Evolutionary conservation across 2,113 vertebrate species (phyloP), one percentile per base, ranked within the genome.

Genomic region (Pogonocichla stellata): DNA sequence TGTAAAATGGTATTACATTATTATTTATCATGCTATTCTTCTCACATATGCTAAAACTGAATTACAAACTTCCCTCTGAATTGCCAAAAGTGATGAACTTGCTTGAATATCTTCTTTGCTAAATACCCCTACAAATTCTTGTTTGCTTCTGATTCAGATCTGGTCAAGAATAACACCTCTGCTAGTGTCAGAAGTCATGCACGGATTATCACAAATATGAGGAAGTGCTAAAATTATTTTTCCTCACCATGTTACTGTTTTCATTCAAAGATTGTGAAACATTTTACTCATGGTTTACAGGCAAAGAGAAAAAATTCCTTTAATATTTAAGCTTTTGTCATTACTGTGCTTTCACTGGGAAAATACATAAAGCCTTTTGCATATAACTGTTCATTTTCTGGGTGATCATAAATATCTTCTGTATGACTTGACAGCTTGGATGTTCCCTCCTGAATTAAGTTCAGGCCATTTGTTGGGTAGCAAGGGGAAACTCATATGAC

Each of bases 381-480:
- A 92, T 92, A 53, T 91, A 91, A 95, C 66, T 92, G 17, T 80
- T 96, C n/a, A 56, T 95, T 92, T 96, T 95, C n/a, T 75, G 91
- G 47, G 77, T 87, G 80, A 93, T 95, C 87, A 91, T 87, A 81
- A 92, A 93, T 78, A 92, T 36, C 57, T 91, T 92, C 66, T 87
- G 33, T 75, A 74, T 69, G 61, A 81, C 43, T 96, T 97, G 96
- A 97, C 96, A 97, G 94, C 89, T 96, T 69, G 79, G 74, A 62
- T 95, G 53, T 71, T 97, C 95, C 94, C 95, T 83, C 70, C 85
- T 89, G 96, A 97, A 89, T 97, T 95, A 95, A 92, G 80, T 94
- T 97, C 88, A 94, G 90, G 83, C 75, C 64, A 90, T 96, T 97
- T 96, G 53, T 79, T 89, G 60, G 53, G 80, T 89, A 93, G 83